Percentiles rank a stretch among this genome's conserved stretches.
Evolutionary conservation across 2,113 vertebrate genomes (phyloP).

Genomic region (Aegithalos caudatus): DNA sequence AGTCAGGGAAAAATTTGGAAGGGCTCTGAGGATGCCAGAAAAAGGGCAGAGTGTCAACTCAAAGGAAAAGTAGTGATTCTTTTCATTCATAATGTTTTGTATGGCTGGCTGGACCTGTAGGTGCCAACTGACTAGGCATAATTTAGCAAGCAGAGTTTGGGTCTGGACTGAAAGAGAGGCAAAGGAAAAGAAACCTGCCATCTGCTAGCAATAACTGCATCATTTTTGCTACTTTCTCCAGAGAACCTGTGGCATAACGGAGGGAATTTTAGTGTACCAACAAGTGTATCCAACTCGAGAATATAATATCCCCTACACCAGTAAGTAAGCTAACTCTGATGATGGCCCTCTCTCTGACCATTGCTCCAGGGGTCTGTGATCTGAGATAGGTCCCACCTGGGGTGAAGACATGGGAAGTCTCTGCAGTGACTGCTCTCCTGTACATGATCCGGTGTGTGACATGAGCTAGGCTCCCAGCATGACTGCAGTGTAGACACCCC

Average conservation of each 20-base stretch:
- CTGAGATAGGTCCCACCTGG: not conserved
- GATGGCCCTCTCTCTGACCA: not conserved
- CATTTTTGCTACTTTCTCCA: not conserved
- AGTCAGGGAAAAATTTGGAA: not conserved
- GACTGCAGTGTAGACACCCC: not conserved
- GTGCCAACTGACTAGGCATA: accelerated
- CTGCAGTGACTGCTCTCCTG: accelerated
- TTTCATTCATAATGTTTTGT: not conserved
- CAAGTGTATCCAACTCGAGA: accelerated
- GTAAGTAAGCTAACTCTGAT: not conserved
- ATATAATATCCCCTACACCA: too few relatives aligned
- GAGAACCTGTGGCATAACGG: not conserved
- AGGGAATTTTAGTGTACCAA: not conserved
- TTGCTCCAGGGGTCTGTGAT: not conserved
- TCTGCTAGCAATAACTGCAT: not conserved
- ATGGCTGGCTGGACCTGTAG: not conserved
- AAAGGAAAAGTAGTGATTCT: not conserved
- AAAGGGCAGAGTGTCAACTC: not conserved
- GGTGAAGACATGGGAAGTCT: not conserved
- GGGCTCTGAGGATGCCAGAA: not conserved
- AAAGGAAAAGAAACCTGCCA: not conserved
- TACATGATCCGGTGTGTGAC: accelerated
- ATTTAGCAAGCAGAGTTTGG: not conserved
- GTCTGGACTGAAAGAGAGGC: not conserved
- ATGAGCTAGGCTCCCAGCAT: not conserved